Evolutionary conservation across 2,888 invertebrate species (phyloP), one percentile per base, ranked within the genome.

Genomic region (Disparrhopalites patrizii): DNA sequence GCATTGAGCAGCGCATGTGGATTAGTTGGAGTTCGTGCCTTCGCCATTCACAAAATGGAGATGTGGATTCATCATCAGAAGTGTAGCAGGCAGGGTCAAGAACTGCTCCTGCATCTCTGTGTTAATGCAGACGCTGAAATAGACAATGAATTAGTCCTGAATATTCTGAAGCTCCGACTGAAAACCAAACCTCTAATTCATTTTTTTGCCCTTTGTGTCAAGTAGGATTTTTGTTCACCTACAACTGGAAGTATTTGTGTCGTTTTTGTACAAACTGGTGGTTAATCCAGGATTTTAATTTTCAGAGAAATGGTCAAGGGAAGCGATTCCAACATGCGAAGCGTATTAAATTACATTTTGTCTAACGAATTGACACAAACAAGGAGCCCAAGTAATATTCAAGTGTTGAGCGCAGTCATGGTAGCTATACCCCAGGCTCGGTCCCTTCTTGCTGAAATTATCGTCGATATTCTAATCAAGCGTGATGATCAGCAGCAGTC

Each of bases 301-400:
- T 77, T 10, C 76, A 91, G 93, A 77, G 96, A 97, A 80, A 86
- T 97, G 83, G 87, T 97, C 47, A 85, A 85, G 15, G 85, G 91
- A 60, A 90, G 91, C 77, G 87, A 90, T 0, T 90, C 91, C 27
- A 91, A 95, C 77, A 81, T 96, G 62, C 86, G 87, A 67, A 88
- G 91, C 33, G 86, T 94, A 68, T 82, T 97, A 74, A 93, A 93
- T 75, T 90, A 92, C 78, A 93, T 93, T 0, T 89, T 97, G 66
- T 94, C 93, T 82, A 97, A 97, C 80, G 97, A 97, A 82, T 81
- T 97, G 72, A 93, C 95, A 0, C 78, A 78, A 13, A 87, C 89
- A 30, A 85, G 96, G 67, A 94, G 95, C 81, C 91, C 93, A 0
- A 96, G 95, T 82, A 97, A 97, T 81, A 91, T 96, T 88, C 87